Conservation (phyloP, 2,888 invertebrate genomes). For the Hipparchia sbordonii region DNA sequence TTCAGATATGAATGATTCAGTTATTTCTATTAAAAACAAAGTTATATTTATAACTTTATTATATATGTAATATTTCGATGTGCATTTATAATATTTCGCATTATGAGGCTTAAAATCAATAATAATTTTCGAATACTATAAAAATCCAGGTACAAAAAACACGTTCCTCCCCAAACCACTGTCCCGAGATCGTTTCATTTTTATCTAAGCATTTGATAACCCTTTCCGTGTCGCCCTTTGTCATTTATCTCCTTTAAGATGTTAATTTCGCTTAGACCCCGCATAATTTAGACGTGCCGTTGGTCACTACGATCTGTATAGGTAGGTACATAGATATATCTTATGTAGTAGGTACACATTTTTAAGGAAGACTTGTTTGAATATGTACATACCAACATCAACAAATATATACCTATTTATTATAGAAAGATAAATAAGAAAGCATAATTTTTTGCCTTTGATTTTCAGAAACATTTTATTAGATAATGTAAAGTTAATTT, state of each 20-base stretch:
- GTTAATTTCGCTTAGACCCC: conserved; percentile 61
- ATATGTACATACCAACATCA: background rate
- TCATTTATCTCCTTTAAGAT: conserved; percentile 61
- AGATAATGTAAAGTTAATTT: too few species aligned
- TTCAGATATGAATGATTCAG: background rate
- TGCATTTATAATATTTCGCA: background rate
- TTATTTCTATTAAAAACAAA: background rate
- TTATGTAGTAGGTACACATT: conserved; percentile 28
- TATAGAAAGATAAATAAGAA: background rate
- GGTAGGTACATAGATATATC: background rate
- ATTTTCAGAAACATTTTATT: too few species aligned
- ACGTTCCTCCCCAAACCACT: conserved; percentile 10
- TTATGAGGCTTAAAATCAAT: background rate
- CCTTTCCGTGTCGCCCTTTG: conserved; percentile 55
- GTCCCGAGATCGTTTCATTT: conserved; percentile 17
- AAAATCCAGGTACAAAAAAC: conserved; percentile 9
- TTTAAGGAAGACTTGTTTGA: conserved; percentile 1
- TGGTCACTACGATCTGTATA: conserved; percentile 37
- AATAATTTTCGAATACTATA: conserved; percentile 4
- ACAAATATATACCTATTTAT: background rate
- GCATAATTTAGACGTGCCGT: conserved; percentile 48
- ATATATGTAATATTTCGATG: too few species aligned
- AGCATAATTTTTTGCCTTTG: background rate
- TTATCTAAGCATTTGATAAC: conserved; percentile 44
- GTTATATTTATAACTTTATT: too few species aligned